Evolutionary conservation across 2,888 invertebrate genomes (phyloP).

Genomic region (Globia sparganii): DNA sequence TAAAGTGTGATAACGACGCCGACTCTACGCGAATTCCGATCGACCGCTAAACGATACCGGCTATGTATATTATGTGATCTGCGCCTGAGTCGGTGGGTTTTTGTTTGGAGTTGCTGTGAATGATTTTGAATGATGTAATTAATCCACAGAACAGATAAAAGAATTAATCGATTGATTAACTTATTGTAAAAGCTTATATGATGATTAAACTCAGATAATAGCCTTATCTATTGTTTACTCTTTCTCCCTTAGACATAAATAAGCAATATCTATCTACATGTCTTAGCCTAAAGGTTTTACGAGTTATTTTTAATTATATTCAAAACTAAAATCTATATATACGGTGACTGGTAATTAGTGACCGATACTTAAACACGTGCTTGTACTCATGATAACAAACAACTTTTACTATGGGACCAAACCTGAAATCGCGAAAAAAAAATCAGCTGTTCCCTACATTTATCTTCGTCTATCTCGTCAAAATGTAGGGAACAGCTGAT

Average conservation of each 20-base stretch:
- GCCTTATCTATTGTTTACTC: neutral
- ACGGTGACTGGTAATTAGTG: too few relatives aligned
- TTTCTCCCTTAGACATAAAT: neutral
- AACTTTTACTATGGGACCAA: too few relatives aligned
- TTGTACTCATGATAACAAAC: too few relatives aligned
- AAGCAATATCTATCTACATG: too few relatives aligned
- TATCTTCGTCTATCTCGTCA: too few relatives aligned
- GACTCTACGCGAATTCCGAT: conserved; percentile 65
- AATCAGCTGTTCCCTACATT: too few relatives aligned
- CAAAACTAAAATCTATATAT: neutral
- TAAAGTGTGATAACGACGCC: conserved; percentile 68
- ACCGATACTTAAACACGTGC: too few relatives aligned
- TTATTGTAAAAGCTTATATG: conserved; percentile 2
- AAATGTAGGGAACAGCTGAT: too few relatives aligned
- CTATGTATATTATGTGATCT: conserved; percentile 46
- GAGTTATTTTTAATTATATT: neutral
- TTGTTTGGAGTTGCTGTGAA: conserved; percentile 13
- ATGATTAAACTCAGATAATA: neutral
- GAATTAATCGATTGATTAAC: neutral
- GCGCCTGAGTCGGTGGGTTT: conserved; percentile 2
- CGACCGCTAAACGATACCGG: conserved; percentile 59
- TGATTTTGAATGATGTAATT: conserved; percentile 17
- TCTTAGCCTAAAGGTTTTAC: neutral
- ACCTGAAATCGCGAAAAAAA: too few relatives aligned
- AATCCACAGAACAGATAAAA: too few relatives aligned